Percentiles rank a stretch among this genome's conserved stretches.
phyloP scores from a whole-genome alignment of 2,113 vertebrate genomes.

The Gymnocephalus cernua region DNA sequence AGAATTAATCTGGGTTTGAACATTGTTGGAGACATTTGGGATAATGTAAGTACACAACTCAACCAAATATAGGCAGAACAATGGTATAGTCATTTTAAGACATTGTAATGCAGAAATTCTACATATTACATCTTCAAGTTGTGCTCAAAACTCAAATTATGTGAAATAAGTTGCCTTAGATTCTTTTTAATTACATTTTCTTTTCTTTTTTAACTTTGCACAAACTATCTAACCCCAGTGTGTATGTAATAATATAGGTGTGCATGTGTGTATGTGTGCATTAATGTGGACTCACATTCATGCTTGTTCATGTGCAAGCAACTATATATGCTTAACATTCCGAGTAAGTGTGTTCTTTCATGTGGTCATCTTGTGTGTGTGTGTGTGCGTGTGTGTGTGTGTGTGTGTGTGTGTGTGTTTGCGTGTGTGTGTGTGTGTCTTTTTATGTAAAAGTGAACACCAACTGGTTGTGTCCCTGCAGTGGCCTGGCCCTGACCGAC shows the following conservation, averaged over 20 bases:
- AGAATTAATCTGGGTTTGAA: too few species aligned
- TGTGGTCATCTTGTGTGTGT: slow-evolving; percentile 14
- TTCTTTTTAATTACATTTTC: too few species aligned
- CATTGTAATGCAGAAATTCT: too few species aligned
- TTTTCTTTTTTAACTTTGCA: background rate
- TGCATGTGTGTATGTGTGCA: background rate
- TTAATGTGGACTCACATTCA: background rate
- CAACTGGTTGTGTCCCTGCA: slow-evolving; percentile 52
- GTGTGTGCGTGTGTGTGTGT: background rate
- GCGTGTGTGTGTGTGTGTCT: background rate
- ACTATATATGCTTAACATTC: slow-evolving; percentile 1
- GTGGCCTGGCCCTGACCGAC: slow-evolving; percentile 50
- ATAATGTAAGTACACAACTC: too few species aligned
- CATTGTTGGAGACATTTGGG: too few species aligned
- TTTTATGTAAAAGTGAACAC: slow-evolving; percentile 12
- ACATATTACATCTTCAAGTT: background rate
- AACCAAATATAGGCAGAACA: too few species aligned
- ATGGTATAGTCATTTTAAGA: too few species aligned
- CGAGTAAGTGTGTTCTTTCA: background rate
- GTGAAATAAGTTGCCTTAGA: background rate
- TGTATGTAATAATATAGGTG: background rate
- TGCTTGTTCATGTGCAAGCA: slow-evolving; percentile 8
- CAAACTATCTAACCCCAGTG: background rate
- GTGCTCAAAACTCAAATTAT: background rate
- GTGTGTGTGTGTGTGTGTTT: slow-evolving; percentile 13